Percentiles rank a stretch among this genome's conserved stretches.
Conservation (phyloP, 2,113 vertebrate species). For the Camelus bactrianus region DNA sequence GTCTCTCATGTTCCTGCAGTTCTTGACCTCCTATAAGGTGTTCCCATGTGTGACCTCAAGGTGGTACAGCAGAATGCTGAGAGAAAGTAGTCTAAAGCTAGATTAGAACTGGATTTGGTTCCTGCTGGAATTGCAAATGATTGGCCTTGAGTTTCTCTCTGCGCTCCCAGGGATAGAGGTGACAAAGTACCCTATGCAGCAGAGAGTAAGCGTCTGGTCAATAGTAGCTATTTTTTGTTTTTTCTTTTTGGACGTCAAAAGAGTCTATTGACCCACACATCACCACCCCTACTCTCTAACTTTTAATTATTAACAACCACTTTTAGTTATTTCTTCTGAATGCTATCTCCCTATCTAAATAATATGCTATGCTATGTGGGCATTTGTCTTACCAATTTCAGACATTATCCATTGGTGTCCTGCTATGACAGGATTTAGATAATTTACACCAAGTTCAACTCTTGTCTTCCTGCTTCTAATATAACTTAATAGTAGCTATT, state of each 20-base stretch:
- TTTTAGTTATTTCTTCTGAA: slow-evolving; percentile 48
- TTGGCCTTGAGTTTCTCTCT: neutral
- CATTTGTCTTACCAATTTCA: slow-evolving; percentile 39
- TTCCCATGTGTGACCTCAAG: neutral
- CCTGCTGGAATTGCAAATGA: neutral
- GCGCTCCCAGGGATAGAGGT: neutral
- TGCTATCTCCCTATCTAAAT: slow-evolving; percentile 35
- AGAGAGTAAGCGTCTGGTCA: neutral
- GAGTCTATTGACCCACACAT: neutral
- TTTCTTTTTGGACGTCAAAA: neutral
- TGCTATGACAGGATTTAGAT: slow-evolving; percentile 34
- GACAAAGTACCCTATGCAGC: neutral
- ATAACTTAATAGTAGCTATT: neutral
- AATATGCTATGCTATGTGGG: neutral
- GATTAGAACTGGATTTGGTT: neutral
- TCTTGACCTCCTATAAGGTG: neutral
- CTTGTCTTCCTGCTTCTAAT: slow-evolving; percentile 40
- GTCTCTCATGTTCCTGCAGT: neutral
- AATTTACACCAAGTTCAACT: slow-evolving; percentile 29
- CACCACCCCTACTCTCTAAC: neutral
- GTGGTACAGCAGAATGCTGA: neutral
- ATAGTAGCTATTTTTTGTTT: neutral
- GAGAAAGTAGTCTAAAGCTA: neutral
- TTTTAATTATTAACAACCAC: slow-evolving; percentile 25
- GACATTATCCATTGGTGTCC: neutral